phyloP scores from a whole-genome alignment of 2,113 vertebrate genomes.

The Pipra filicauda region DNA sequence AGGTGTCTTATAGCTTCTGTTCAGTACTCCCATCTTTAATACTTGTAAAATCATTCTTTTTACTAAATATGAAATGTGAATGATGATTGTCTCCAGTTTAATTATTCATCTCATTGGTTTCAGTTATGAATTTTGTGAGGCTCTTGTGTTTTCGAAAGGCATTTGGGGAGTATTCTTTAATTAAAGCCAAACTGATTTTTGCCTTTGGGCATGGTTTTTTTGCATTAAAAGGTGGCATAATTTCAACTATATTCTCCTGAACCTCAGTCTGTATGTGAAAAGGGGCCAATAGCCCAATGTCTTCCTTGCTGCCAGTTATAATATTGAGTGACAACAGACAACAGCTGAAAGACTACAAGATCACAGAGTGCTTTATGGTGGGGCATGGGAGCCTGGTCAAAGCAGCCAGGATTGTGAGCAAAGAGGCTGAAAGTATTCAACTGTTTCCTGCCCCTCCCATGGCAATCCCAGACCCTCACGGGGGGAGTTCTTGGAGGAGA shows the following conservation, averaged over 20 bases:
- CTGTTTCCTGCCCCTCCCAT: background rate
- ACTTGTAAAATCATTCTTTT: background rate
- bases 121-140: slow-evolving; percentile 23
- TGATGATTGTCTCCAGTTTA: background rate
- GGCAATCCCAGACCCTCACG: accelerated
- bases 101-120: slow-evolving; percentile 8
- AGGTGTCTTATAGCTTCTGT: background rate
- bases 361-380: background rate
- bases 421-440: background rate
- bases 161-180: slow-evolving; percentile 42
- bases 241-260: background rate
- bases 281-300: background rate
- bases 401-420: background rate
- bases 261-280: background rate
- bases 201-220: background rate
- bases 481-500: background rate
- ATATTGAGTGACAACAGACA: background rate
- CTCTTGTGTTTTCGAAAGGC: slow-evolving; percentile 3
- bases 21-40: background rate
- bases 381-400: background rate
- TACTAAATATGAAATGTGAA: background rate
- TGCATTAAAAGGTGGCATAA: background rate
- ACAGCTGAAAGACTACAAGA: background rate
- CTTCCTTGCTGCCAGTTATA: background rate
- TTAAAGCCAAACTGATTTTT: slow-evolving; percentile 26